Base-by-base conservation (phyloP, 1,140 invertebrate species). In the Zaprionus africanus region DNA sequence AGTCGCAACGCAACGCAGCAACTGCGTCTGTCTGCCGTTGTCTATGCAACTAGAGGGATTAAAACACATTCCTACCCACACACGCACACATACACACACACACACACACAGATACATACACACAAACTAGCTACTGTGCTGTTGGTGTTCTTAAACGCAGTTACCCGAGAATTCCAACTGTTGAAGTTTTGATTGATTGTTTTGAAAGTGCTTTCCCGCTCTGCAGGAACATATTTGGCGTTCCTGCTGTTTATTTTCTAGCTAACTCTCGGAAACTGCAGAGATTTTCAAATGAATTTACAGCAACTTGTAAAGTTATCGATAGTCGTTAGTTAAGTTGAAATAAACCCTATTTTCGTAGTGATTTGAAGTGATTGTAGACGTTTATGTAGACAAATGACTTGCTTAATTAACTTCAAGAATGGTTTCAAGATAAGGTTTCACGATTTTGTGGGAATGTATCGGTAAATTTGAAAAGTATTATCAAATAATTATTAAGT, bases 31-130 rank as follows among this genome's bases (percentile, higher is more conserved):
- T 54, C 60, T 51, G 46, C 41, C 69, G 51, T 59, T 56, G 38
- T 65, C 54, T 41, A 56, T 72, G 51, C 41, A 76, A 54, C 60
- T 76, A 49, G 38, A 15, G 61, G 74, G 74, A 66, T 72, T 76
- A 76, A 71, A 76, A 53, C 61, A 26, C 53, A 68, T 34, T 49
- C 58, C 17, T 12, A 34, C 24, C 46, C 34, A 64, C 31, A 51
- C 38, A 62, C 15, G 41, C 41, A 54, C 22, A 58, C 12, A 54
- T 34, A 38, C 51, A 38, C 46, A 58, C 12, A 54, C 43, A 38
- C 51, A 38, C 46, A 58, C 12, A 36, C n/a, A 46, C 34, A 59
- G 28, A 28, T 24, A 51, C 24, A n/a, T 9, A 34, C 22, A 56
- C 24, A 61, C 24, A 26, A 12, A 28, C n/a, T 41, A 7, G 36